A percentile compares a stretch with the other conserved stretches of the same genome.
These are phyloP conservation scores for Ectemnius cavifrons DNA, from an alignment of 2,888 invertebrate genomes.

Conservation along the genomic window DNA sequence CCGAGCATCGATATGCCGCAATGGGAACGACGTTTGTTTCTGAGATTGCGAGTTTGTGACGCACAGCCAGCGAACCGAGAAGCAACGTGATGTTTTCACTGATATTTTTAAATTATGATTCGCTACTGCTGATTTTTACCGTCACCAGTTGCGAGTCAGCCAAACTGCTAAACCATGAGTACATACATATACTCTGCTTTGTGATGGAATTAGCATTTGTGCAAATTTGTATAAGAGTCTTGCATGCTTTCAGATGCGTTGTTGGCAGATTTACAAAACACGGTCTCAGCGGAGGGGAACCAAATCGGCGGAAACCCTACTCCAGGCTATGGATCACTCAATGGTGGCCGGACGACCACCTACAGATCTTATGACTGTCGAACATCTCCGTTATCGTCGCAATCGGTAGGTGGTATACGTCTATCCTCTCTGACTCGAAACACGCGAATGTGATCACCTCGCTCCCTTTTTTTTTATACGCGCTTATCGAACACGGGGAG, in stretches of 20 bases:
- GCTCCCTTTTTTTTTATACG: too few species aligned
- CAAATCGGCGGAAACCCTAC: constrained; percentile 78
- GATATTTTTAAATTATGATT: too few species aligned
- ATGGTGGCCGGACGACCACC: constrained; percentile 81
- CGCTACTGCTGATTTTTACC: too few species aligned
- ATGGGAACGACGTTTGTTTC: too few species aligned
- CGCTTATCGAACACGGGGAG: constrained; percentile 6
- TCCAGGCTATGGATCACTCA: constrained; percentile 89
- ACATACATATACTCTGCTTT: background rate
- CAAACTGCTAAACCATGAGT: too few species aligned
- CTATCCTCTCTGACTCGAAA: too few species aligned
- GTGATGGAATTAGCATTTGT: background rate
- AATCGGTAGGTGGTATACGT: constrained; percentile 79
- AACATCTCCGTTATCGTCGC: constrained; percentile 78
- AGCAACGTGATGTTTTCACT: too few species aligned
- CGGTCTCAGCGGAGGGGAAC: constrained; percentile 84
- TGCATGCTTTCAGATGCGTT: constrained; percentile 89
- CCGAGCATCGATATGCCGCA: too few species aligned
- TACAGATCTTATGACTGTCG: constrained; percentile 71
- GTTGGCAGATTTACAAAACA: constrained; percentile 96
- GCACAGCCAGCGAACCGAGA: too few species aligned
- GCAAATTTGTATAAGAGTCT: background rate
- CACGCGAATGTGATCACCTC: too few species aligned
- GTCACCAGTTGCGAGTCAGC: too few species aligned
- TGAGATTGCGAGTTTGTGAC: too few species aligned